Conservation (phyloP, 2,888 invertebrate genomes). For the Nemurella pictetii region DNA sequence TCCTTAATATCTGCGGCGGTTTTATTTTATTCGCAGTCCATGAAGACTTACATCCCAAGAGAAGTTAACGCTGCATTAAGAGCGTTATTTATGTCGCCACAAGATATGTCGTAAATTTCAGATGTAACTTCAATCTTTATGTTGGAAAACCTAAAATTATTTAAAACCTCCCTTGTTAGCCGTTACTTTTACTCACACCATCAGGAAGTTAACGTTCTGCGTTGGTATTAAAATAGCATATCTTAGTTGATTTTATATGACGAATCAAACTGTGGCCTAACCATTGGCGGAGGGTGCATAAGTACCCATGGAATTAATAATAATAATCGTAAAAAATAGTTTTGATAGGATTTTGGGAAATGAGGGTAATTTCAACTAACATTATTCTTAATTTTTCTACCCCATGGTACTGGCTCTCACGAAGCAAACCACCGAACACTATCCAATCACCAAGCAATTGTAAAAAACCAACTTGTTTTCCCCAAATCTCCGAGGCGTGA, state of each 20-base stretch:
- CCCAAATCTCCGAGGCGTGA: neutral
- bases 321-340: neutral
- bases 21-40: too few species aligned
- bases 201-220: neutral
- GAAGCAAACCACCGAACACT: neutral
- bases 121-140: neutral
- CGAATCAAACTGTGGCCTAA: neutral
- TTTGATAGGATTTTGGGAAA: neutral
- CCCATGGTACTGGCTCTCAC: constrained; percentile 5
- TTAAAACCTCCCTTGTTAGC: neutral
- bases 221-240: neutral
- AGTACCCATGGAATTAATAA: neutral
- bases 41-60: neutral
- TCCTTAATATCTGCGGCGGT: neutral
- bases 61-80: neutral
- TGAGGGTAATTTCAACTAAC: neutral
- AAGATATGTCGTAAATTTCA: neutral
- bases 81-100: neutral
- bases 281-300: neutral
- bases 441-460: neutral
- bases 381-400: neutral
- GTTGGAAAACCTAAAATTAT: neutral
- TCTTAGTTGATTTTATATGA: neutral
- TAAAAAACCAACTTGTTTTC: neutral
- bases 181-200: neutral